phyloP scores from a whole-genome alignment of 2,797 vertebrate genomes.

The Odontamblyopus lacepedii region DNA sequence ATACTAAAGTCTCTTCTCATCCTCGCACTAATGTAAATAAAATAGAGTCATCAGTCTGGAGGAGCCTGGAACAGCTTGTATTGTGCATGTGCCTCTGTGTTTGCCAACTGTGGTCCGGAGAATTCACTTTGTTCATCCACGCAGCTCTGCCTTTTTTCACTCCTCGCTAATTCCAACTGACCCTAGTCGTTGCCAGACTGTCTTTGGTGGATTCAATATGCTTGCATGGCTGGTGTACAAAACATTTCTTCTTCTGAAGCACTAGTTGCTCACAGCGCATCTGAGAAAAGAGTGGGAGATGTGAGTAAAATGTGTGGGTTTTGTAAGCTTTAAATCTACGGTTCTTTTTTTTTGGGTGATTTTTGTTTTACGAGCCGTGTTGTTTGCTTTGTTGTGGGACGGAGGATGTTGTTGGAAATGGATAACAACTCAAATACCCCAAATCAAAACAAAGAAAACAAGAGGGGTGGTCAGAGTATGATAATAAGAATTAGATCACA shows the following conservation, averaged over 20 bases:
- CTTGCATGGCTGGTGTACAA: conserved; percentile 9
- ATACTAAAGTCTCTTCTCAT: conserved; percentile 24
- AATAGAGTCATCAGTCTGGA: not conserved
- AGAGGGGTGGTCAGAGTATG: too few relatives aligned
- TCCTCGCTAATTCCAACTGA: conserved; percentile 27
- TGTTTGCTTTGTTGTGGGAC: too few relatives aligned
- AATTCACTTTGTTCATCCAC: conserved; percentile 7
- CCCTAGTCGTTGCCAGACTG: conserved; percentile 18
- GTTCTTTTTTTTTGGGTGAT: not conserved
- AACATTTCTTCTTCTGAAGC: conserved; percentile 7
- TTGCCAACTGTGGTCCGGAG: conserved; percentile 17
- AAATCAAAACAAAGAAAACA: too few relatives aligned
- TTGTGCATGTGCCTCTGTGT: not conserved
- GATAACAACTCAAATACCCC: too few relatives aligned
- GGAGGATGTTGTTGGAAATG: too few relatives aligned
- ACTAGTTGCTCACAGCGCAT: not conserved
- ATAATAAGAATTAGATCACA: too few relatives aligned
- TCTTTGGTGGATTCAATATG: conserved; percentile 11
- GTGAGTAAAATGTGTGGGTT: not conserved
- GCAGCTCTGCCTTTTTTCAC: conserved; percentile 1
- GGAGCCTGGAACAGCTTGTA: conserved; percentile 3
- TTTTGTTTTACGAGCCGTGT: too few relatives aligned
- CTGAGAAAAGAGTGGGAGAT: not conserved
- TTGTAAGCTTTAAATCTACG: not conserved
- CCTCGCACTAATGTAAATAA: conserved; percentile 42